Base-by-base conservation (phyloP, 2,888 invertebrate species). In the Aphidius colemani region DNA sequence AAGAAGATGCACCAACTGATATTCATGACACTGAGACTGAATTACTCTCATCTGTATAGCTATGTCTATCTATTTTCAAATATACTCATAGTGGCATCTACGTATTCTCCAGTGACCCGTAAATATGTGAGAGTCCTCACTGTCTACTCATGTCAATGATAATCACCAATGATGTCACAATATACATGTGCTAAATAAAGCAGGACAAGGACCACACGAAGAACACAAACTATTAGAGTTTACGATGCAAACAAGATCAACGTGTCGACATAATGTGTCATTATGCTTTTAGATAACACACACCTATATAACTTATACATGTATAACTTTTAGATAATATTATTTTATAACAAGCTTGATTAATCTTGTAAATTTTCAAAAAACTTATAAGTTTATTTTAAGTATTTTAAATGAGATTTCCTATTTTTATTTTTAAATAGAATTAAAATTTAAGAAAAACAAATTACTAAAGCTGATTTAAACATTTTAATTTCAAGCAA, bases 241-340 rank as follows among this genome's bases (percentile, higher is more conserved):
- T 79, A 74, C 78, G 73, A 60, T 76, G 78, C 74, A 78, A 79
- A 79, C 79, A 79, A 71, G 68, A 70, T 71, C 71, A 70, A 71
- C 72, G 70, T 71, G 73, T 71, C 74, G 74, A 78, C 77, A 76
- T 71, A 72, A 69, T 63, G 71, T 75, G 75, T 78, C 79, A 79
- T 78, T 78, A 78, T 76, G 73, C 74, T 30, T 30, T 30, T 30
- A 30, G 3, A 30, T 30, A 30, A 30, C 3, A 30, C 30, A 30
- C 3, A 30, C 30, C 3, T 2, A 30, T 2, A 13, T 2, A n/a
- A n/a, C n/a, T n/a, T n/a, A 13, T 2, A 18, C 30, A 30, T 0
- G 5, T 5, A 30, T 30, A 30, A 30, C 30, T 30, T 30, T 30
- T 30, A 30, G 30, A 1, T 30, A 30, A 30, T 30, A 30, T 30